phyloP scores from a whole-genome alignment of 2,113 vertebrate species.

The Peromyscus maniculatus region DNA sequence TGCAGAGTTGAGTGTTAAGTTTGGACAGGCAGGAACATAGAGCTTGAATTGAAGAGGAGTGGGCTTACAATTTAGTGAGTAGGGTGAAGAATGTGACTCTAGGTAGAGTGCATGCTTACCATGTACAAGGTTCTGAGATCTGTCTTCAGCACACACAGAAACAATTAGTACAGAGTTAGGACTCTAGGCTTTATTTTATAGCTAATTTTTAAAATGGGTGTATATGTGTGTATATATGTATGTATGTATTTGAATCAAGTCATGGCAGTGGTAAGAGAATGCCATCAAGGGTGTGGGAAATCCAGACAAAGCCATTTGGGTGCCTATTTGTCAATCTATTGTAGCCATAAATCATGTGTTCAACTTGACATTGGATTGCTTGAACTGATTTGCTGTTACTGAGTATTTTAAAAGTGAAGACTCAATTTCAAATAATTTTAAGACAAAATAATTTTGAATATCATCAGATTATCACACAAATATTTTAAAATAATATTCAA shows the following conservation, averaged over 20 bases:
- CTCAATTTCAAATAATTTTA: not conserved
- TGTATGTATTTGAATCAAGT: not conserved
- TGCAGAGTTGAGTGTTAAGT: not conserved
- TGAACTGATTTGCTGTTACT: not conserved
- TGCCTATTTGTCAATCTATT: not conserved
- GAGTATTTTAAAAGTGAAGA: not conserved
- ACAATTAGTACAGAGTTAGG: not conserved
- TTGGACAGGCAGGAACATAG: not conserved
- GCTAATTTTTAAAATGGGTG: not conserved
- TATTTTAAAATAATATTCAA: not conserved
- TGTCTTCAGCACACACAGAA: not conserved
- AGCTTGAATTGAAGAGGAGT: not conserved
- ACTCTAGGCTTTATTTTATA: constrained; percentile 21
- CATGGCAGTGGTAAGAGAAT: not conserved
- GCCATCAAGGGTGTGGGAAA: not conserved
- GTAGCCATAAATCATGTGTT: not conserved
- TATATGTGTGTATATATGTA: not conserved
- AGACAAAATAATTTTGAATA: not conserved
- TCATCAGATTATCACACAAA: not conserved
- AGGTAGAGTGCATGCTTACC: not conserved
- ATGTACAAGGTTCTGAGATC: not conserved
- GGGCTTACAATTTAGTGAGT: not conserved
- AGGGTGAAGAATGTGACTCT: not conserved
- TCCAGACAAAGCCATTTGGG: not conserved
- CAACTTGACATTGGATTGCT: not conserved